Evolutionary conservation across 2,797 vertebrate genomes (phyloP), one percentile per base, ranked within the genome.

Genomic region (Squalus acanthias): DNA sequence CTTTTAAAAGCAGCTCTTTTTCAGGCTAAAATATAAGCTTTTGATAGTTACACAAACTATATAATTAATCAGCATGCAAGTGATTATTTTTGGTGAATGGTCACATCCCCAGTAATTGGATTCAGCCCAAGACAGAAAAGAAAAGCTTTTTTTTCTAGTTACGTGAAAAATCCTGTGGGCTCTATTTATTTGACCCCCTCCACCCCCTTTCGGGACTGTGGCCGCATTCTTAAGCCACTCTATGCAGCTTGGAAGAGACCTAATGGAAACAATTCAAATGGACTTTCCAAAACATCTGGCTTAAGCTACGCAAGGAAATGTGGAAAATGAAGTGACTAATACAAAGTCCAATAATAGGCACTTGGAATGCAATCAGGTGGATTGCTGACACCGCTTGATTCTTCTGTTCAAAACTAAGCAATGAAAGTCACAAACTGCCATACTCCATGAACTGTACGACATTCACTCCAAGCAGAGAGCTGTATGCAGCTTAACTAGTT

Each of bases 221-320:
- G 91, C 20, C 65, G 20, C n/a, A 69, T 69, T 69, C 69, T 93
- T 93, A 93, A 93, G 91, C 65, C n/a, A 67, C 63, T 24, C 39
- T 60, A 76, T 29, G 39, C 53, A 95, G 50, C 67, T 95, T 72
- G 94, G 69, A 95, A 95, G 67, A 95, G 67, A 57, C 94, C 70
- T 95, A 76, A 57, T 95, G 69, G 94, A 95, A 95, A 95, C 50
- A 74, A 60, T 95, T 95, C 69, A 74, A 57, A 72, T 17, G 26
- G 69, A 70, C 69, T 72, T 95, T 95, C 94, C 94, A 95, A 95
- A 95, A 95, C 94, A 95, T 74, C 94, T 95, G 94, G 94, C 65
- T 46, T 69, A 46, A 69, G 63, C 65, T 93, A 69, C n/a, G n/a
- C 29, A 67, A 93, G 91, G 69, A 74, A 95, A 95, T 95, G 94